A percentile compares a stretch with the other conserved stretches of the same genome.
Conservation (phyloP, 1,140 invertebrate genomes). For the Trichomalopsis sarcophagae region DNA sequence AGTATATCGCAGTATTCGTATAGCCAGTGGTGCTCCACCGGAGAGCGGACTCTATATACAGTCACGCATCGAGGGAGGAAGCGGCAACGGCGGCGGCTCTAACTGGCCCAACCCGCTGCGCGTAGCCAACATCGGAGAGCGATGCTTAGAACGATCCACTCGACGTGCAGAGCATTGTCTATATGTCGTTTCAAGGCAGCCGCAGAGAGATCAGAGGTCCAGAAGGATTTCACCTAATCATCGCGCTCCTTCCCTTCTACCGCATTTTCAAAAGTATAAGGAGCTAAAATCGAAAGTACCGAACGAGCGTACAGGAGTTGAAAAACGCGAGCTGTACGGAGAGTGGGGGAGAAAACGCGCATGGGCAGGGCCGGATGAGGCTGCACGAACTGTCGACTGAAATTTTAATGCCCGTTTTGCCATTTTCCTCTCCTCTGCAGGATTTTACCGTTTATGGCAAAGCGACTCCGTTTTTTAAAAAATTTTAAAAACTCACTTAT, state of each 20-base stretch:
- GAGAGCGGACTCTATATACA: no score
- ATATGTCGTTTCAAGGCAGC: no score
- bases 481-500: no score
- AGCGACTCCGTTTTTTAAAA: no score
- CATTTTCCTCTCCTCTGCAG: no score
- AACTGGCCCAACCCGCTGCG: neutral
- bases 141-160: neutral
- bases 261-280: neutral
- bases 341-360: slow-evolving; percentile 23
- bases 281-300: neutral
- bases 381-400: neutral
- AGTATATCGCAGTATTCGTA: neutral
- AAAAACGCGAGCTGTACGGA: neutral
- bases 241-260: neutral
- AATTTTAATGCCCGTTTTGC: slow-evolving; percentile 1
- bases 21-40: slow-evolving; percentile 25
- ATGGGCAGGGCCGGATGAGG: slow-evolving; percentile 35
- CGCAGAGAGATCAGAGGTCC: no score
- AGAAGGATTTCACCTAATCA: neutral
- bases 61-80: neutral
- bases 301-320: slow-evolving; percentile 4
- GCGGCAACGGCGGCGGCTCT: neutral
- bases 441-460: no score
- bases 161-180: neutral
- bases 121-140: neutral